These are phyloP conservation scores for Oceanodroma leucorhoa DNA, from an alignment of 2,797 vertebrate genomes.

Conservation along the genomic window DNA sequence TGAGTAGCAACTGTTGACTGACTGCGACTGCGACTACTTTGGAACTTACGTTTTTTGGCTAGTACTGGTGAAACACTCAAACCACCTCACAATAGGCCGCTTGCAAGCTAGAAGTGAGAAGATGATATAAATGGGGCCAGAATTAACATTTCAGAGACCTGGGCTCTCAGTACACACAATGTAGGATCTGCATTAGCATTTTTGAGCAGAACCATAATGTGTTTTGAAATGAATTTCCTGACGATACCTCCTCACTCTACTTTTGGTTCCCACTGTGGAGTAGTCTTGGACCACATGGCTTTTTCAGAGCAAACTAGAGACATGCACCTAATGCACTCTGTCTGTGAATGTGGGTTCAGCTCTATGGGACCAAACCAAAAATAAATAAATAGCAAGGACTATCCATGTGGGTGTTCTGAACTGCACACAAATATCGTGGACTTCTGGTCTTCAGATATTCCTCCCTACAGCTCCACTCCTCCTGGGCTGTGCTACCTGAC, in stretches of 20 bases:
- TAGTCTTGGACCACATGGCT: neutral
- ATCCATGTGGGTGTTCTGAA: neutral
- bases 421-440: fast-evolving
- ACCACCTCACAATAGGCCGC: neutral
- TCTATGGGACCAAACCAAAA: neutral
- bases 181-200: neutral
- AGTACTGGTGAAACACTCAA: neutral
- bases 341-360: neutral
- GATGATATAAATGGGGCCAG: neutral
- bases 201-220: neutral
- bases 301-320: neutral
- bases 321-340: neutral
- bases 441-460: neutral
- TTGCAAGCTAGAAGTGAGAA: neutral
- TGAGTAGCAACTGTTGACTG: neutral
- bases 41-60: conserved; percentile 3
- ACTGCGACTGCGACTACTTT: neutral
- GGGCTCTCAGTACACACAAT: neutral
- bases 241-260: neutral
- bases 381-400: neutral
- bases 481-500: neutral
- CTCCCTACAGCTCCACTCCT: neutral
- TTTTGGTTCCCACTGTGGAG: neutral
- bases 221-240: neutral
- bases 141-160: neutral